Evolutionary conservation across 2,113 vertebrate genomes (phyloP), one percentile per base, ranked within the genome.

Genomic region (Chunga burmeisteri): DNA sequence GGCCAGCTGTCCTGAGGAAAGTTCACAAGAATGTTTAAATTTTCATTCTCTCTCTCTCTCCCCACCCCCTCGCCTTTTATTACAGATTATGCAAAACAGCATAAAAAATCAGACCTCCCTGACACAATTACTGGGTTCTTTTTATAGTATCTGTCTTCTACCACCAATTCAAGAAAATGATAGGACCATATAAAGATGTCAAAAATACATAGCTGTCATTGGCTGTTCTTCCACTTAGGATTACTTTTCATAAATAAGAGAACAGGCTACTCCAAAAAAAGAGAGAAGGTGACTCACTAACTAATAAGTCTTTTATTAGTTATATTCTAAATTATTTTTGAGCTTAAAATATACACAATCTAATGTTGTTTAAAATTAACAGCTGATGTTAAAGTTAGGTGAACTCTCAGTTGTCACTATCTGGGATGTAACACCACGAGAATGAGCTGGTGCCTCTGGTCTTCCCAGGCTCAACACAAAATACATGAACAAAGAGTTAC

Each of bases 41-140:
- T 71, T 83, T 63, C 8, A 20, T 55, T 53, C 14, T 74, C 40
- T 36, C 16, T 32, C 23, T 29, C 13, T 66, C 10, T 19, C 61
- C 70, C 50, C 38, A 38, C 38, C 61, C 10, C 36, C 53, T 50
- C 18, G 0, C 14, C 5, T 71, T 55, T 58, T 70, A 63, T 29
- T 62, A 34, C 6, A 78, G 56, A 72, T 92, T 85, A 80, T 80
- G 26, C 34, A 68, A 68, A 94, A 30, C 9, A 88, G 6, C 44
- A 49, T 77, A 68, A 94, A 95, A 97, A 63, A 53, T 85, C 56
- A 93, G 32, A 92, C 25, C 26, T 82, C 68, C 38, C 30, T 79
- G 58, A 46, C 32, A 86, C 26, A 93, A 80, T 72, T 94, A 61
- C 27, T 56, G 10, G 32, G 11, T 17, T 84, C 16, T 75, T 96